A percentile compares a stretch with the other conserved stretches of the same genome.
Conservation (phyloP, 64 coral and sea anemone species). For the Stichodactyla mertensii region DNA sequence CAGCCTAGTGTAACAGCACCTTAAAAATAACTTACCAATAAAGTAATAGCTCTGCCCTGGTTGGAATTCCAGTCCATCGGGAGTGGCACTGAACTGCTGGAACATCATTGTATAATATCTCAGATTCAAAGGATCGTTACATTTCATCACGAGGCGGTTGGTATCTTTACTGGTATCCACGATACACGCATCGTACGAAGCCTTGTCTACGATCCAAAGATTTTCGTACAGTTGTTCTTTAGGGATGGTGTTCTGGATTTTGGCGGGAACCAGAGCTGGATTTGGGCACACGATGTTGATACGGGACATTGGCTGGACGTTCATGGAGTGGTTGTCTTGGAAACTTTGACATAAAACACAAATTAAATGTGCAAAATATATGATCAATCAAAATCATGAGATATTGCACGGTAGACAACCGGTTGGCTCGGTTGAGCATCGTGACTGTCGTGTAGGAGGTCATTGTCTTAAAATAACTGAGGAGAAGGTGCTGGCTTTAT, state of each 20-base stretch:
- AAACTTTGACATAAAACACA: neutral
- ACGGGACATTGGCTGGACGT: conserved; percentile 18
- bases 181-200: conserved; percentile 47
- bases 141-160: conserved; percentile 36
- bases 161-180: conserved; percentile 18
- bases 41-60: conserved; percentile 58
- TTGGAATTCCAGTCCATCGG: conserved; percentile 47
- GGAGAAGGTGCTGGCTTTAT: too few relatives aligned
- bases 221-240: conserved; percentile 64
- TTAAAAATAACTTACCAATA: conserved; percentile 27
- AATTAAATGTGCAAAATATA: too few relatives aligned
- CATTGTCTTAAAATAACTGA: too few relatives aligned
- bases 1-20: neutral
- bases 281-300: conserved; percentile 73
- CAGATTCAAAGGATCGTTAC: conserved; percentile 36
- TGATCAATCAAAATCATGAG: neutral
- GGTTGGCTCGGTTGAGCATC: too few relatives aligned
- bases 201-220: conserved; percentile 68
- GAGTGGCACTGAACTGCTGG: conserved; percentile 47
- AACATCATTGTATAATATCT: conserved; percentile 46
- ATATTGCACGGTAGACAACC: neutral
- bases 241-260: conserved; percentile 32
- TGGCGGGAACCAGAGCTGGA: conserved; percentile 56
- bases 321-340: neutral
- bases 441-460: too few relatives aligned